Conservation (phyloP, 2,888 invertebrate genomes). For the Rhopalosiphum nymphaeae region DNA sequence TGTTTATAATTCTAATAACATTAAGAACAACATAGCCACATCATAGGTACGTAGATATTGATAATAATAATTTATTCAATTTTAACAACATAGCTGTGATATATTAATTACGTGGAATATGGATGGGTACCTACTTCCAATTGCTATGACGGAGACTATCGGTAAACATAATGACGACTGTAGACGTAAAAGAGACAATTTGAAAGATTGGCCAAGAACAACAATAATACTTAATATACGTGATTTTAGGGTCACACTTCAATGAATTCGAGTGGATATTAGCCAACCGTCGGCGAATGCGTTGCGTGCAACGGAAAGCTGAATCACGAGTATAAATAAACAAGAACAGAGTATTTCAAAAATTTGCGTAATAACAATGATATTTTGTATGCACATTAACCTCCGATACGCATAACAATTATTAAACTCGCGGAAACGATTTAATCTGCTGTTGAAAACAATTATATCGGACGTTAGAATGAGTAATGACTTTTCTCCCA, state of each 20-base stretch:
- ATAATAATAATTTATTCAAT: background rate
- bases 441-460: background rate
- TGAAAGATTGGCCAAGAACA: background rate
- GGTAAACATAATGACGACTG: too few species aligned
- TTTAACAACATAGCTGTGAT: background rate
- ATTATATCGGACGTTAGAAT: background rate
- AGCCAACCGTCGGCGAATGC: background rate
- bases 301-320: background rate
- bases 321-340: slow-evolving; percentile 4
- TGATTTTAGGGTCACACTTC: background rate
- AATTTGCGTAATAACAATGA: slow-evolving; percentile 9
- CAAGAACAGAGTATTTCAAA: background rate
- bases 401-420: background rate
- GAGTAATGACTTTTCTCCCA: background rate
- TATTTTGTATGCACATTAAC: background rate
- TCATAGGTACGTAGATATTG: background rate
- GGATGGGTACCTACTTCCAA: background rate
- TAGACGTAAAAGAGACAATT: background rate
- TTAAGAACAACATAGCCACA: background rate
- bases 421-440: background rate
- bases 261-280: background rate
- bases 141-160: background rate
- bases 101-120: background rate
- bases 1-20: background rate
- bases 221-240: background rate